phyloP scores from a whole-genome alignment of 2,797 vertebrate species.

The Halcyon leucocephala region DNA sequence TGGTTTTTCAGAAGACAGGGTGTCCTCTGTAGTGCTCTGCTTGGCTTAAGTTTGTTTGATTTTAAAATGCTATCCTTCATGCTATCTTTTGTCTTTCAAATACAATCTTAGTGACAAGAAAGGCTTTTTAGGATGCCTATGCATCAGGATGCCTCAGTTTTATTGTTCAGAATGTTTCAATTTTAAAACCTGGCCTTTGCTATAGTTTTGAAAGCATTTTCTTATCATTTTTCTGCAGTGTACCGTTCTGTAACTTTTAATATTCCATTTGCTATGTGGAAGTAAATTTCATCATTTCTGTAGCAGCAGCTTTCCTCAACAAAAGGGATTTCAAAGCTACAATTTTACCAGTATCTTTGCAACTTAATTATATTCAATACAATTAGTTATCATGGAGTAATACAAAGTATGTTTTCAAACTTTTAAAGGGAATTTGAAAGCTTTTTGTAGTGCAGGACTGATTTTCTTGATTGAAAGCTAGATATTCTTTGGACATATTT shows the following conservation, averaged over 20 bases:
- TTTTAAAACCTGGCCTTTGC: background rate
- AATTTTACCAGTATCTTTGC: background rate
- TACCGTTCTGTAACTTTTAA: background rate
- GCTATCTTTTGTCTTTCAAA: background rate
- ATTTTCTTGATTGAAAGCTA: background rate
- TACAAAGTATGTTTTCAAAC: background rate
- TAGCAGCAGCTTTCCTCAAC: background rate
- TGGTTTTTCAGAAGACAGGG: background rate
- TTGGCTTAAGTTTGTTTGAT: background rate
- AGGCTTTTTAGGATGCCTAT: background rate
- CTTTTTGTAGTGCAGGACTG: background rate
- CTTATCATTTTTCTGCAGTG: background rate
- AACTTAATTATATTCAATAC: background rate
- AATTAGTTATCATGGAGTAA: background rate
- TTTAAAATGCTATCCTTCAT: background rate
- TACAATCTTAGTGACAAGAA: background rate
- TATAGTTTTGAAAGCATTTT: background rate
- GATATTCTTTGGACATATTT: background rate
- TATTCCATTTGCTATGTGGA: background rate
- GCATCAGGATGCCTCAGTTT: background rate
- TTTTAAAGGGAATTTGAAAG: background rate
- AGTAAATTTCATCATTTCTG: background rate
- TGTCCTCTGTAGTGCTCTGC: background rate
- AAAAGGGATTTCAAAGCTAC: background rate
- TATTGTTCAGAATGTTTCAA: background rate